phyloP scores from a whole-genome alignment of 2,888 invertebrate species.

The Xanthia icteritia region DNA sequence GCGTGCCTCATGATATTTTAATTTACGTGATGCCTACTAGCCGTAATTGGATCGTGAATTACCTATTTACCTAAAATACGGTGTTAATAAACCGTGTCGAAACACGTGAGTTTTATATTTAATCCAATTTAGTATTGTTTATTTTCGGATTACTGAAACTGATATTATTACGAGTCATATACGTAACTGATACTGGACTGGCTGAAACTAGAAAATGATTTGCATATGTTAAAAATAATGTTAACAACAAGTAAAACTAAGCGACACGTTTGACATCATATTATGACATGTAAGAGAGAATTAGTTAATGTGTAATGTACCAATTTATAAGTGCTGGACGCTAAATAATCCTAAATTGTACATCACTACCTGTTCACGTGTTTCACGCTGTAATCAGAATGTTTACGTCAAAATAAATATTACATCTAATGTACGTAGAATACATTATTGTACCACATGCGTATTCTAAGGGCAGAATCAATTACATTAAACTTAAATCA shows the following conservation, averaged over 20 bases:
- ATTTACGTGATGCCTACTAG: conserved; percentile 12
- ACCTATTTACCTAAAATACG: conserved; percentile 24
- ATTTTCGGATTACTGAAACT: conserved; percentile 21
- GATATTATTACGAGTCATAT: conserved; percentile 1
- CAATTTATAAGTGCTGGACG: conserved; percentile 26
- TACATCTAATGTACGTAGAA: neutral
- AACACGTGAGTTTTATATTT: conserved; percentile 30
- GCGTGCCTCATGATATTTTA: conserved; percentile 24
- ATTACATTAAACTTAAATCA: neutral
- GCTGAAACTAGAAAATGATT: conserved; percentile 21
- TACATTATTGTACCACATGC: conserved; percentile 1
- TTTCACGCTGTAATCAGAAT: conserved; percentile 19
- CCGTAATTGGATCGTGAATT: conserved; percentile 43
- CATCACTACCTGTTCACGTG: conserved; percentile 50
- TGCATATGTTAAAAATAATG: neutral
- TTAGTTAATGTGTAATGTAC: conserved; percentile 7
- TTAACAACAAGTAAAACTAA: conserved; percentile 25
- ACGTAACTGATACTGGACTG: conserved; percentile 1
- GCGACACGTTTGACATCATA: conserved; percentile 16
- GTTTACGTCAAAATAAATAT: conserved; percentile 39
- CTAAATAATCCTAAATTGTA: conserved; percentile 49
- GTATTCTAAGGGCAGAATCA: neutral
- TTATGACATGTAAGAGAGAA: neutral
- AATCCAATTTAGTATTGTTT: conserved; percentile 19
- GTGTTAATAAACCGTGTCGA: conserved; percentile 6